Evolutionary conservation across 2,888 invertebrate genomes (phyloP).

Genomic region (Troides aeacus): DNA sequence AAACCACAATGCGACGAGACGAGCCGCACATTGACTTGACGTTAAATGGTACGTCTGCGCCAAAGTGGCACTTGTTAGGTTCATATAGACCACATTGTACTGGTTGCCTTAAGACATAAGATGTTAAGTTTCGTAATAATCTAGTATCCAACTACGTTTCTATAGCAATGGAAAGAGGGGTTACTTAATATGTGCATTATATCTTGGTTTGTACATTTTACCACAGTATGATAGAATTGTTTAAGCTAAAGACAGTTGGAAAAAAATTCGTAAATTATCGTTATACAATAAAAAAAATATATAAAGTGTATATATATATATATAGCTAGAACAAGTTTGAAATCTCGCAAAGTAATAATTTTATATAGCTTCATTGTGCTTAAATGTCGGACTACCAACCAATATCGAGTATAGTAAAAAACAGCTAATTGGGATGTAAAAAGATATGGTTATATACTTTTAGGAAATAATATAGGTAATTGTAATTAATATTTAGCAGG

Average conservation of each 20-base stretch:
- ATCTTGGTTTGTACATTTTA: neutral
- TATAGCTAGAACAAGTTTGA: neutral
- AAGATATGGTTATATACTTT: slow-evolving; percentile 42
- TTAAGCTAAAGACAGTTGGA: neutral
- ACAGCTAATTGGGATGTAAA: slow-evolving; percentile 40
- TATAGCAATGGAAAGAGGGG: neutral
- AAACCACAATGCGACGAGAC: too few relatives aligned
- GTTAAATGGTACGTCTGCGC: too few relatives aligned
- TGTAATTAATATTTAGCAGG: slow-evolving; percentile 57
- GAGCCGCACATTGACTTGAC: too few relatives aligned
- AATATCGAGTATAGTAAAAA: slow-evolving; percentile 29
- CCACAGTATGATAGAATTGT: neutral
- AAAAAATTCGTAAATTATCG: neutral
- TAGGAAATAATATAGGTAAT: slow-evolving; percentile 48
- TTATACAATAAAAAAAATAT: neutral
- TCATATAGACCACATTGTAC: too few relatives aligned
- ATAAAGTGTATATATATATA: neutral
- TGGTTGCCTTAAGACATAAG: too few relatives aligned
- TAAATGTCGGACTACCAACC: slow-evolving; percentile 24
- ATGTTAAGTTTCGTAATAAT: neutral
- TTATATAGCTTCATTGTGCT: slow-evolving; percentile 1
- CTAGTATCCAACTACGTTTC: neutral
- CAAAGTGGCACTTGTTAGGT: too few relatives aligned
- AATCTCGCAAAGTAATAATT: neutral
- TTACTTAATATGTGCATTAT: neutral